Evolutionary conservation across 2,113 vertebrate genomes (phyloP).

Genomic region (Boulengeromyrus knoepffleri): DNA sequence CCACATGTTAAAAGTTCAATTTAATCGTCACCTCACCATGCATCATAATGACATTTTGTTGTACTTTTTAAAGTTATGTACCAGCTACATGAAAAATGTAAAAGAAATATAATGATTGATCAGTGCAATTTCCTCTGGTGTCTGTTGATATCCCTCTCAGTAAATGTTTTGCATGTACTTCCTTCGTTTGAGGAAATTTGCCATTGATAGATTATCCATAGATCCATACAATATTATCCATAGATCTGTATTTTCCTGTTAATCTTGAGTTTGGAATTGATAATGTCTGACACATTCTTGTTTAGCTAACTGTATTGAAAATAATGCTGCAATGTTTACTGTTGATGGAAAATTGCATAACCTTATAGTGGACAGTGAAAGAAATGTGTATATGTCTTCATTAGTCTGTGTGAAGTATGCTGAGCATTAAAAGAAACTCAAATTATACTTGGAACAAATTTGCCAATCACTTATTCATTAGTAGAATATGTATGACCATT

Average conservation of each 20-base stretch:
- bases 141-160: background rate
- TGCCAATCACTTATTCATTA: background rate
- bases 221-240: background rate
- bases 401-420: background rate
- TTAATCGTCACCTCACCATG: background rate
- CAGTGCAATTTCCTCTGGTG: background rate
- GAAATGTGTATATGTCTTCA: background rate
- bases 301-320: background rate
- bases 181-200: background rate
- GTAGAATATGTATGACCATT: background rate
- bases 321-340: background rate
- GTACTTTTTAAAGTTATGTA: background rate
- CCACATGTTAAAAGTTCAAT: background rate
- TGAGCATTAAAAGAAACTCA: slow-evolving; percentile 5
- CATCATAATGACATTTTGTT: background rate
- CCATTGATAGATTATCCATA: background rate
- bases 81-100: background rate
- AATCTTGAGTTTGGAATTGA: background rate
- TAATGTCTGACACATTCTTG: background rate
- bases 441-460: background rate
- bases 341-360: background rate
- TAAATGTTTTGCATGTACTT: background rate
- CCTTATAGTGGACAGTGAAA: background rate
- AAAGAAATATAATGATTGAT: background rate
- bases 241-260: background rate